Conservation (phyloP, 2,113 vertebrate species). For the Muntiacus reevesi region DNA sequence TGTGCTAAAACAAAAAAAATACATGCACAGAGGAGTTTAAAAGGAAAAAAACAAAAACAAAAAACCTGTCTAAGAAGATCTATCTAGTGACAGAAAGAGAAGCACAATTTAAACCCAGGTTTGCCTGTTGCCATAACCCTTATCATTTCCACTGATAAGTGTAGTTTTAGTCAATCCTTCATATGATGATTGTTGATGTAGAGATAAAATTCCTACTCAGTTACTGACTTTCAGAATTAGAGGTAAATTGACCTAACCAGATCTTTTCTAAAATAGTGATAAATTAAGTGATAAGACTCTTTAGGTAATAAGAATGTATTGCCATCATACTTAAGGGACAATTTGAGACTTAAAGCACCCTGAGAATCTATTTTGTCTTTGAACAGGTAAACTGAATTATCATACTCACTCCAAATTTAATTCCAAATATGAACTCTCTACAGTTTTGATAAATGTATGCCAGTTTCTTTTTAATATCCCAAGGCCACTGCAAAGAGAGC, state of each 20-base stretch:
- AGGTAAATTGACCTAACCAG: background rate
- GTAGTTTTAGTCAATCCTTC: background rate
- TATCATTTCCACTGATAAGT: background rate
- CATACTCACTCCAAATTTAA: background rate
- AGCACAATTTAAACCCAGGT: background rate
- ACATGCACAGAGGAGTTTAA: background rate
- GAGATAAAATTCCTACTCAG: background rate
- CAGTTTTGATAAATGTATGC: background rate
- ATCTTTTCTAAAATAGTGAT: background rate
- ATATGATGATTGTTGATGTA: background rate
- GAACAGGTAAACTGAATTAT: background rate
- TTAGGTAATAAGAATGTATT: background rate
- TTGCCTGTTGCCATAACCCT: rapidly evolving
- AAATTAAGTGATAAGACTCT: background rate
- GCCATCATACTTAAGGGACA: background rate
- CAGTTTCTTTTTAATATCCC: background rate
- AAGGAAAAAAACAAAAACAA: background rate
- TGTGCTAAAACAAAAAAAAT: background rate
- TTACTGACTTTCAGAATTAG: background rate
- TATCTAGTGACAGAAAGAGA: background rate
- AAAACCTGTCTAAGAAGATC: background rate
- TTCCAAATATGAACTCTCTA: background rate
- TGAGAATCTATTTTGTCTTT: background rate
- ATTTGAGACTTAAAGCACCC: background rate
- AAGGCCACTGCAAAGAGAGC: background rate